These are phyloP conservation scores for Gnathonemus longibarbis DNA, from an alignment of 2,113 vertebrate species.

Conservation along the genomic window DNA sequence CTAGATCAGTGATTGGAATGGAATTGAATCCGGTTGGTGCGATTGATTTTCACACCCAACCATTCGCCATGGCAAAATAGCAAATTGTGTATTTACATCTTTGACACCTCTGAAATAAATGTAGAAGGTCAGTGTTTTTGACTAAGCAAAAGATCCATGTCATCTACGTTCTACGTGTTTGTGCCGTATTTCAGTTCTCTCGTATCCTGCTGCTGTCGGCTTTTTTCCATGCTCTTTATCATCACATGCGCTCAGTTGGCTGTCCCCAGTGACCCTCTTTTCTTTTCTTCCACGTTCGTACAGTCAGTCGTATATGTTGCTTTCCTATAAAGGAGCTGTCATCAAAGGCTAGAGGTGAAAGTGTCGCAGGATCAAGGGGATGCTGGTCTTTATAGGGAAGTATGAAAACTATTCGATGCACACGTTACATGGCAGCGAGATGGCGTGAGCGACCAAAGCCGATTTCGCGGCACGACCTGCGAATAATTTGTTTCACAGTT, in stretches of 20 bases:
- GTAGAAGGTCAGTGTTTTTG: neutral
- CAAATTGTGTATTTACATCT: neutral
- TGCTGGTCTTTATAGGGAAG: neutral
- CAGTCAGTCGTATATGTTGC: neutral
- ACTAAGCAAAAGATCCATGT: neutral
- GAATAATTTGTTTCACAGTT: neutral
- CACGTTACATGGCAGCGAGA: neutral
- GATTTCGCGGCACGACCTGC: neutral
- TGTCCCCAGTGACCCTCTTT: neutral
- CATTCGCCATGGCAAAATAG: neutral
- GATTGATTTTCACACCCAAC: neutral
- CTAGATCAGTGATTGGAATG: neutral
- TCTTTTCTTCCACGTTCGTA: neutral
- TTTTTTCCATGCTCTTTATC: neutral
- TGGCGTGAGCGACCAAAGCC: neutral
- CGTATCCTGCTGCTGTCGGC: neutral
- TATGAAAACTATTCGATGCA: neutral
- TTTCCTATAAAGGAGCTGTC: neutral
- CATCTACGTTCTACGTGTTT: neutral
- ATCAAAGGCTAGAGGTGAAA: neutral
- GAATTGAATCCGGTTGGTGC: neutral
- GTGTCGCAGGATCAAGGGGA: neutral
- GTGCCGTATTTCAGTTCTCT: neutral
- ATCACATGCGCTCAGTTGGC: neutral
- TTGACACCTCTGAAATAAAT: neutral